phyloP scores from a whole-genome alignment of 2,888 invertebrate species.

The Drosophila nr. perissopoda region DNA sequence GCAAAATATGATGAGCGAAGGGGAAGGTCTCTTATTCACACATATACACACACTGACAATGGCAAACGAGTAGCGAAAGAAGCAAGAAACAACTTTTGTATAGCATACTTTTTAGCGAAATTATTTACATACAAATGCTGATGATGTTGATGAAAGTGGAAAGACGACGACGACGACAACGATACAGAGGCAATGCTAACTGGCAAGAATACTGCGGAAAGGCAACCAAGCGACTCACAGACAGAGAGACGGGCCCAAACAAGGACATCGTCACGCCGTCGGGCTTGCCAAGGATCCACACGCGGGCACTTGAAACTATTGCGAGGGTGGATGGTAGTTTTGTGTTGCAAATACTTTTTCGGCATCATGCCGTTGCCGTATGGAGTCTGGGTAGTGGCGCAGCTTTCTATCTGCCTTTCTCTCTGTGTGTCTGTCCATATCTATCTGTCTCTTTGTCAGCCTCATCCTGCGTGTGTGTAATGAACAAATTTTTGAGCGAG shows the following conservation, averaged over 20 bases:
- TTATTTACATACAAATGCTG: constrained; percentile 69
- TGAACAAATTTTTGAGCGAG: constrained; percentile 58
- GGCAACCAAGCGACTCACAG: constrained; percentile 24
- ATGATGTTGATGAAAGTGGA: constrained; percentile 66
- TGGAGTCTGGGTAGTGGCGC: constrained; percentile 1
- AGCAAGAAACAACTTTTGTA: constrained; percentile 57
- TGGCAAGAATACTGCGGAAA: constrained; percentile 11
- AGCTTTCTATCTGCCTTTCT: constrained; percentile 8
- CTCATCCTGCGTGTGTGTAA: constrained; percentile 39
- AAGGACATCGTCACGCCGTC: constrained; percentile 56
- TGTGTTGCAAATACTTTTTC: constrained; percentile 50
- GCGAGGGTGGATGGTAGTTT: constrained; percentile 51
- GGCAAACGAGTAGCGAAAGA: constrained; percentile 29
- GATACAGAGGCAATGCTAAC: constrained; percentile 23
- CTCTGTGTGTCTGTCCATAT: neutral
- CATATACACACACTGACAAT: constrained; percentile 28
- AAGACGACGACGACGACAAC: constrained; percentile 35
- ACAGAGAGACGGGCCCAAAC: constrained; percentile 39
- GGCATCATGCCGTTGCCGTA: constrained; percentile 24
- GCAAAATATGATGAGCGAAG: constrained; percentile 46
- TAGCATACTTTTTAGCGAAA: constrained; percentile 66
- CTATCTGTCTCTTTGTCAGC: constrained; percentile 5
- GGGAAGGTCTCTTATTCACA: constrained; percentile 30
- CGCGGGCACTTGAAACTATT: constrained; percentile 60
- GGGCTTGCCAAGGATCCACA: constrained; percentile 38